Base-by-base conservation (phyloP, 2,888 invertebrate species). In the Yponomeuta plumbellus region DNA sequence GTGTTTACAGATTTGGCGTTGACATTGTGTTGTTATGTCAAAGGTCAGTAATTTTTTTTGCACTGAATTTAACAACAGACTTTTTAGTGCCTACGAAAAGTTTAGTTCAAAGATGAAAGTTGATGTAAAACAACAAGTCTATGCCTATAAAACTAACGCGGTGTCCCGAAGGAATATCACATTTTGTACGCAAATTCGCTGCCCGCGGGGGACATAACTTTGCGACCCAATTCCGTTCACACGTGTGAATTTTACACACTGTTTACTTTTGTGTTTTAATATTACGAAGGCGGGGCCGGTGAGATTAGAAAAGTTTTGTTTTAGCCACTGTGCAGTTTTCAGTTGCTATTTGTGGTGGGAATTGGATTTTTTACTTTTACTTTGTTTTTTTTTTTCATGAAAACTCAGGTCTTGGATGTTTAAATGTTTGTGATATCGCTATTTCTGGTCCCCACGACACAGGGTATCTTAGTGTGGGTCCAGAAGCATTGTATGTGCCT, bases 171-270 rank as follows among this genome's bases (percentile, higher is more conserved):
- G 17, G 17, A 52, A 52, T 52, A 52, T 59, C 22, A 22, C 23
- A 21, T 21, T 22, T 59, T 23, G 21, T 23, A 59, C 59, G 59
- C 59, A 59, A 59, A 59, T 59, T 59, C 23, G 59, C 0, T 22
- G 44, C 44, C 44, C 44, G 17, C 59, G 59, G 59, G 59, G 23
- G 22, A 22, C 59, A 22, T 59, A 59, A 59, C 59, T 59, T 59
- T 22, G 59, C 59, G 59, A 59, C 59, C 59, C 59, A 59, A 59
- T 59, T 22, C 20, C 59, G 59, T 22, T 21, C 44, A 59, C 59
- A 59, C 59, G 59, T 59, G 59, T 59, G 59, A 59, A 59, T 59
- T 59, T 20, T 59, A 59, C 22, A 59, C 11, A 5, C 8, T 59
- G 21, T 59, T 59, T 59, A 59, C 22, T 2, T 59, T 59, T 59